phyloP scores from a whole-genome alignment of 2,888 invertebrate genomes.

The Lasioglossum vierecki region DNA sequence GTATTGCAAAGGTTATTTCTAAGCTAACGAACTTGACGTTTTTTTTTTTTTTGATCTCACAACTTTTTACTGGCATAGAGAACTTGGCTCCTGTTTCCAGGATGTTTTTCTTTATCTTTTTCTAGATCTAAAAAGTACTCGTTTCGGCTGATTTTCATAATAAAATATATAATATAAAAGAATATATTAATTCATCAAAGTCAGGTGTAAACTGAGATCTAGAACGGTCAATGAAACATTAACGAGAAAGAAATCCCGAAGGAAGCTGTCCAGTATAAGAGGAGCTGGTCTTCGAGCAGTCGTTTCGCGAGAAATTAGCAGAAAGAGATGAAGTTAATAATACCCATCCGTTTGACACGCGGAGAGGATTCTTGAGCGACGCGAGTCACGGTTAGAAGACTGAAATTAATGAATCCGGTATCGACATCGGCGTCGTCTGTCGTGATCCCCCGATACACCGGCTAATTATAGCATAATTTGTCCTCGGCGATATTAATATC shows the following conservation, averaged over 20 bases:
- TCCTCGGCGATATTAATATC: constrained; percentile 58
- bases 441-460: constrained; percentile 8
- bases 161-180: no score
- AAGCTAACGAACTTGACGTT: no score
- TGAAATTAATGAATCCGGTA: constrained; percentile 43
- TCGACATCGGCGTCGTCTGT: constrained; percentile 12
- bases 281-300: not conserved
- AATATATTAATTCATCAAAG: not conserved
- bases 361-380: not conserved
- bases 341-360: not conserved
- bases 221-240: not conserved
- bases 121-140: no score
- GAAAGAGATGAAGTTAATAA: constrained; percentile 3
- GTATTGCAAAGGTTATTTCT: no score
- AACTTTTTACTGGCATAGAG: no score
- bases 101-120: no score
- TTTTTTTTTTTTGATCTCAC: no score
- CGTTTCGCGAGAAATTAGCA: not conserved
- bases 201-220: not conserved
- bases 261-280: not conserved
- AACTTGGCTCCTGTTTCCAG: no score
- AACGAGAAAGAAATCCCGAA: not conserved
- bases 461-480: constrained; percentile 60
- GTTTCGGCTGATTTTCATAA: no score
- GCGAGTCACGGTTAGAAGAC: not conserved